Evolutionary conservation across 2,888 invertebrate species (phyloP), one percentile per base, ranked within the genome.

Genomic region (Thera obeliscata): DNA sequence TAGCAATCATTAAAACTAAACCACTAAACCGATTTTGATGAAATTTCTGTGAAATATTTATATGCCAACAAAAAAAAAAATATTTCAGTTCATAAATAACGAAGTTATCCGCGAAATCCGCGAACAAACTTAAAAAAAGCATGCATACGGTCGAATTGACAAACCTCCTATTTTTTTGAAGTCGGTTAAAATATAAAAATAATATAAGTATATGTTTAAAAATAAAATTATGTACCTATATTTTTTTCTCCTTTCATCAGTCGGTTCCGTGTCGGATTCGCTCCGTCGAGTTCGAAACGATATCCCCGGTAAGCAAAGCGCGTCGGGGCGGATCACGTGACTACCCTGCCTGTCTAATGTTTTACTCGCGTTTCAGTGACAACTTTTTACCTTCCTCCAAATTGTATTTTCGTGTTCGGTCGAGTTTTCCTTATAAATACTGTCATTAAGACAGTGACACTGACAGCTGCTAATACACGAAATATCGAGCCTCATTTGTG

Each of bases 371-470:
- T 91, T 91, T 86, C 90, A 86, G 85, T 89, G 90, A 91, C 91
- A 91, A 91, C 89, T 89, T 89, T 75, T 85, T 87, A 87, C 91
- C 89, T 91, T 91, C 87, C 86, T 64, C 69, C 89, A 91, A 93
- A 93, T 93, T 92, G 93, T 93, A 88, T 93, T 93, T 91, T 91
- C 93, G 88, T 93, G 93, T 93, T 91, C 88, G 81, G 81, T 83
- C 85, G 90, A 92, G 87, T 91, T 93, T 92, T 92, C 91, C 91
- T 92, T 92, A 92, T 92, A 93, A 93, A 93, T 91, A 92, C 91
- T 91, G 90, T 93, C 91, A 93, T 93, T 93, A 93, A 90, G 89
- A 56, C 56, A 41, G 86, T 83, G 84, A 85, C 87, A 84, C 81
- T 87, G 93, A 91, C 93, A 92, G 90, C 87, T 87, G 89, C 86